Evolutionary conservation across 2,797 vertebrate genomes (phyloP).

Genomic region (Chaenodraco wilsoni): DNA sequence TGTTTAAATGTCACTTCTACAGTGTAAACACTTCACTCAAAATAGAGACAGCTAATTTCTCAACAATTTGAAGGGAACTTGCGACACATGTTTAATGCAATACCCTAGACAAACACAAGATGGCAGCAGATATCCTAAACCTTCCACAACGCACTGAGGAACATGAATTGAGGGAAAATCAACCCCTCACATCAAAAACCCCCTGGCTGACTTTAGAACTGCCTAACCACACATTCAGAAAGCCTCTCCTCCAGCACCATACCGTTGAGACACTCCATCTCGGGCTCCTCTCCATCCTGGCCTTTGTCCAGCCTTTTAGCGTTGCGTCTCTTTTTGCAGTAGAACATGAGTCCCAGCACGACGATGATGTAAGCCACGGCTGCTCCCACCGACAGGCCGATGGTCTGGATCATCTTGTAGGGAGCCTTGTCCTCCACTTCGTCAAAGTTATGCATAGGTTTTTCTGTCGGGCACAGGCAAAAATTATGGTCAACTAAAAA

Average conservation of each 20-base stretch:
- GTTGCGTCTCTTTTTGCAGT: slow-evolving; percentile 97
- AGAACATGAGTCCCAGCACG: slow-evolving; percentile 98
- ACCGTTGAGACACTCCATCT: slow-evolving; percentile 98
- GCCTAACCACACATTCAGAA: not conserved
- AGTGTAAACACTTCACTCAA: not conserved
- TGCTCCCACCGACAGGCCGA: slow-evolving; percentile 94
- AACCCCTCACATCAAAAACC: not conserved
- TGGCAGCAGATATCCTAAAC: slow-evolving; percentile 56
- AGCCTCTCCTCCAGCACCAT: slow-evolving; percentile 6
- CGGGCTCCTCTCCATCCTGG: slow-evolving; percentile 92
- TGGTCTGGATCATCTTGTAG: slow-evolving; percentile 99
- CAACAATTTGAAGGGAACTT: not conserved
- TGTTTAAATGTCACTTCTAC: not conserved
- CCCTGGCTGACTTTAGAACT: not conserved
- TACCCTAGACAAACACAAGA: slow-evolving; percentile 47
- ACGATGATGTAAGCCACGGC: slow-evolving; percentile 98
- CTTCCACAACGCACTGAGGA: not conserved
- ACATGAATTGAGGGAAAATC: not conserved
- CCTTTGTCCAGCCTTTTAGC: slow-evolving; percentile 92
- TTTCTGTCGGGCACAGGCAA: slow-evolving; percentile 83
- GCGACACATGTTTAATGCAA: not conserved
- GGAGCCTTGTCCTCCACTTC: slow-evolving; percentile 86
- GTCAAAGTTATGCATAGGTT: slow-evolving; percentile 71
- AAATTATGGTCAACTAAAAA: not conserved
- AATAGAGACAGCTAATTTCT: not conserved